phyloP scores from a whole-genome alignment of 2,113 vertebrate species.

The Gambusia holbrooki region DNA sequence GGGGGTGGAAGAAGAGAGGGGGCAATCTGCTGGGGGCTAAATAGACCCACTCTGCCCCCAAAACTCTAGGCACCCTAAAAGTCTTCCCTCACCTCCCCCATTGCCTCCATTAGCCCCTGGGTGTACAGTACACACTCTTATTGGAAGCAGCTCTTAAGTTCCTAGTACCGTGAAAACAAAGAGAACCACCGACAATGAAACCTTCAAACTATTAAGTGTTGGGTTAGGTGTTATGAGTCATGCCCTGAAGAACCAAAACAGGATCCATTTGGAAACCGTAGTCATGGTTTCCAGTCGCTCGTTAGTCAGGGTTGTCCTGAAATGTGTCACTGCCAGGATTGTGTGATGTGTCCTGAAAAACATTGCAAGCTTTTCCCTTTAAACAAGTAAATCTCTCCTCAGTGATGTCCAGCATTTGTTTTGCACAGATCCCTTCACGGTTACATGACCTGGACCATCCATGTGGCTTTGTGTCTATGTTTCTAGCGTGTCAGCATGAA shows the following conservation, averaged over 20 bases:
- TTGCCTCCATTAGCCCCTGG: conserved; percentile 13
- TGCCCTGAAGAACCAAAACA: conserved; percentile 44
- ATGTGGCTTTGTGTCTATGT: conserved; percentile 22
- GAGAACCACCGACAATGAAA: conserved; percentile 20
- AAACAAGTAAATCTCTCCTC: not conserved
- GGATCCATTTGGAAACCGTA: conserved; percentile 46
- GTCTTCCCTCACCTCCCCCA: conserved; percentile 23
- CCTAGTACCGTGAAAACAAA: conserved; percentile 22
- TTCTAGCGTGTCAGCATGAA: conserved; percentile 15
- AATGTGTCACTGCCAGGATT: conserved; percentile 30
- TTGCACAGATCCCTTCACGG: not conserved
- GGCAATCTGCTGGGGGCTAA: conserved; percentile 75
- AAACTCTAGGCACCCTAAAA: conserved; percentile 73
- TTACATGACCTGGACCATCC: not conserved
- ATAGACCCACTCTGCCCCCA: conserved; percentile 78
- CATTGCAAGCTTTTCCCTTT: not conserved
- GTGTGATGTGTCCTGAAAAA: not conserved
- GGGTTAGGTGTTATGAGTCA: conserved; percentile 58
- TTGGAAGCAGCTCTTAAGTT: conserved; percentile 14
- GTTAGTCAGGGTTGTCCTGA: conserved; percentile 38
- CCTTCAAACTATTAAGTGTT: conserved; percentile 45
- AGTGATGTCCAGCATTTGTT: not conserved
- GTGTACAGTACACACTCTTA: conserved; percentile 50
- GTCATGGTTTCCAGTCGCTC: conserved; percentile 50
- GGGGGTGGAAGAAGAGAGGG: conserved; percentile 47